Evolutionary conservation across 2,888 invertebrate genomes (phyloP).

Genomic region (Punctoribates punctum): DNA sequence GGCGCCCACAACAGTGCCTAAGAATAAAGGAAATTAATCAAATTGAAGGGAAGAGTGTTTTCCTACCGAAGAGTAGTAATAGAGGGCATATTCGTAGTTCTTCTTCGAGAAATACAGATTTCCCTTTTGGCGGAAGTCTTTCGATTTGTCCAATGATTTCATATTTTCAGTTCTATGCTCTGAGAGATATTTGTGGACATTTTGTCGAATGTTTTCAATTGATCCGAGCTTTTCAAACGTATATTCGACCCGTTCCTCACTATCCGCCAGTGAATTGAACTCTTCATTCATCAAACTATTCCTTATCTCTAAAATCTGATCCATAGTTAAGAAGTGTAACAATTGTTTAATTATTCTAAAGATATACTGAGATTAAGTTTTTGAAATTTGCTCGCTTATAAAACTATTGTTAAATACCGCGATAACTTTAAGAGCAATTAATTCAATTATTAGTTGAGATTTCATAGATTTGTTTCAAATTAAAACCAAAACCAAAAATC

Average conservation of each 20-base stretch:
- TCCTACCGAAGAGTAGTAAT: neutral
- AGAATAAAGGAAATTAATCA: neutral
- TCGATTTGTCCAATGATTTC: neutral
- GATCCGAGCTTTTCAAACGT: neutral
- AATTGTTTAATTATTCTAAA: neutral
- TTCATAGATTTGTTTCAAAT: no score
- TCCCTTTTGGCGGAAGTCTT: neutral
- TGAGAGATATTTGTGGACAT: neutral
- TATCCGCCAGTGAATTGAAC: constrained; percentile 1
- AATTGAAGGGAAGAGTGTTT: neutral
- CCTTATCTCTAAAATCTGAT: neutral
- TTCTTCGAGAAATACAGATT: neutral
- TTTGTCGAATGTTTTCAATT: neutral
- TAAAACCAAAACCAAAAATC: no score
- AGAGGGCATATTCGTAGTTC: constrained; percentile 13
- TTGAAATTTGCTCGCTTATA: neutral
- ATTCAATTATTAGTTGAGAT: no score
- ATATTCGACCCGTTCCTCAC: neutral
- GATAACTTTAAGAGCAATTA: no score
- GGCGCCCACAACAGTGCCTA: constrained; percentile 9
- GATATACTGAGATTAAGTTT: neutral
- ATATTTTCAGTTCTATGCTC: neutral
- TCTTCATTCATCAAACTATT: neutral
- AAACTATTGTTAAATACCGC: no score
- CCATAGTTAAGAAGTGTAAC: neutral